Conservation (phyloP, 2,113 vertebrate species). For the Tringa solitaria region DNA sequence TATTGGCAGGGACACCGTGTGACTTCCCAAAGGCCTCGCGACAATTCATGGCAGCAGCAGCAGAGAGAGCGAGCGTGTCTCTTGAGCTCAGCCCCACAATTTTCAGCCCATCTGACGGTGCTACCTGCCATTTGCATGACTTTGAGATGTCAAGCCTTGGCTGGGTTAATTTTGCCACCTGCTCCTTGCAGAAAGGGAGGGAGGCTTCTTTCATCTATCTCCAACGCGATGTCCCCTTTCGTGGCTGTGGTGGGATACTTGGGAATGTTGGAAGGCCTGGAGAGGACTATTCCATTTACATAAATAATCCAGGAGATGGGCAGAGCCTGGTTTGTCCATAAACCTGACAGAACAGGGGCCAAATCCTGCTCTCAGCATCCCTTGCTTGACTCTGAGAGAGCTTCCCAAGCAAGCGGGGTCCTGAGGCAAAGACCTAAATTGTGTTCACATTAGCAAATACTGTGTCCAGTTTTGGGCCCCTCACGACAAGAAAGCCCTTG, state of each 20-base stretch:
- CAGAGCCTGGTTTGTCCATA: not conserved
- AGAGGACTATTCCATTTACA: not conserved
- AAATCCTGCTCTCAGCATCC: not conserved
- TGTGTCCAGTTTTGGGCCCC: not conserved
- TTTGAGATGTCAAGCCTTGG: not conserved
- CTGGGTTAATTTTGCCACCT: not conserved
- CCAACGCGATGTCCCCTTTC: not conserved
- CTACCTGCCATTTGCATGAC: not conserved
- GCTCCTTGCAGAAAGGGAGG: not conserved
- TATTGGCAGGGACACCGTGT: not conserved
- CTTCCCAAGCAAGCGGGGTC: not conserved
- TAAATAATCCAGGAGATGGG: not conserved
- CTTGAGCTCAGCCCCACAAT: not conserved
- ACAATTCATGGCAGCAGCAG: not conserved
- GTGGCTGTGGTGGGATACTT: not conserved
- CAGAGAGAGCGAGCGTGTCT: not conserved
- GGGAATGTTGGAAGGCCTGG: not conserved
- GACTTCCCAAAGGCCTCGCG: not conserved
- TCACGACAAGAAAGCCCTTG: not conserved
- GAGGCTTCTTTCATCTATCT: not conserved
- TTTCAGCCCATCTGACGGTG: fast-evolving
- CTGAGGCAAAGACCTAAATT: fast-evolving
- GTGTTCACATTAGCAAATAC: too few relatives aligned
- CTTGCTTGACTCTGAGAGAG: not conserved
- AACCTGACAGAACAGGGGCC: not conserved